These are phyloP conservation scores for Liposcelis brunnea DNA, from an alignment of 2,888 invertebrate genomes.

Conservation along the genomic window DNA sequence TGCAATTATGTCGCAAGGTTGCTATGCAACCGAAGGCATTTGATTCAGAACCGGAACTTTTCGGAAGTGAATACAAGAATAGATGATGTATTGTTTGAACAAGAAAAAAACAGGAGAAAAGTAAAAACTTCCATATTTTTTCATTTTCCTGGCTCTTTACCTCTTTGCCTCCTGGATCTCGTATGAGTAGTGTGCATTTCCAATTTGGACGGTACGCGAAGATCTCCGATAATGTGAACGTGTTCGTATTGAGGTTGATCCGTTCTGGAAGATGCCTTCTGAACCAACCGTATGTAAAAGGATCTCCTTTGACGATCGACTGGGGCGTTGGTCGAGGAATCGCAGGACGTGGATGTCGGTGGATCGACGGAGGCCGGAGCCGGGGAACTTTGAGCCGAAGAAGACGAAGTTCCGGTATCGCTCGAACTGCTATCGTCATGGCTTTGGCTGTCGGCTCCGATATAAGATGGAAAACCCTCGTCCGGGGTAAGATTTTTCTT, in stretches of 20 bases:
- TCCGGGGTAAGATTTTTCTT: constrained; percentile 39
- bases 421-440: constrained; percentile 25
- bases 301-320: constrained; percentile 24
- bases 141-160: constrained; percentile 8
- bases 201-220: constrained; percentile 24
- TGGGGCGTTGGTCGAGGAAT: constrained; percentile 1
- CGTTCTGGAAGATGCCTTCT: constrained; percentile 28
- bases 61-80: constrained; percentile 1
- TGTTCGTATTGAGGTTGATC: constrained; percentile 33
- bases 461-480: constrained; percentile 20
- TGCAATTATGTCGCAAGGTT: no score
- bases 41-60: no score
- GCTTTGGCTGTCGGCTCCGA: constrained; percentile 31
- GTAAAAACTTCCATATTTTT: background rate
- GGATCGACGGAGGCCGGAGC: constrained; percentile 7
- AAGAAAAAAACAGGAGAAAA: no score
- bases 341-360: background rate
- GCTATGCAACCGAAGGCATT: no score
- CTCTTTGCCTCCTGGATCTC: constrained; percentile 12
- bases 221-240: constrained; percentile 29
- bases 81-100: background rate
- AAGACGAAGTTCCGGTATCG: constrained; percentile 19
- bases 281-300: constrained; percentile 30
- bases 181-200: constrained; percentile 17
- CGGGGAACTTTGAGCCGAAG: constrained; percentile 21